Evolutionary conservation across 1,140 invertebrate genomes (phyloP), one percentile per base, ranked within the genome.

Genomic region (Platyscapa corneri): DNA sequence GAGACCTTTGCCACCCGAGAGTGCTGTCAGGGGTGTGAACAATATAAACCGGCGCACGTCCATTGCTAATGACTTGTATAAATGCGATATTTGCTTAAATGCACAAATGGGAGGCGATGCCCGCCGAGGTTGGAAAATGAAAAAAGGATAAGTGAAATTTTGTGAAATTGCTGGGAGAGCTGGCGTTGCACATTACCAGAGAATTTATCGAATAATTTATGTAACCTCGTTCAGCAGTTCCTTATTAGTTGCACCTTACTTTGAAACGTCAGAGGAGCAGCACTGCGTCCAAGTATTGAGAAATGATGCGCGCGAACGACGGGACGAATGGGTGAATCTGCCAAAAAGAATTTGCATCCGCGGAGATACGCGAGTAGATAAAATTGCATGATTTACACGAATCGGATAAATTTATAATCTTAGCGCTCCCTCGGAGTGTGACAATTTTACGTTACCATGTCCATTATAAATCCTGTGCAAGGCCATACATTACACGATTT

Each of bases 401-500:
- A 72, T 72, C 18, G 30, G 10, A 53, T 30, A 72, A 46, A 67
- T n/a, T 81, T 49, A 27, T 39, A 27, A 72, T 7, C 37, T 27
- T 37, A 39, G 37, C 37, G 23, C 23, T 37, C 18, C 49, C 30
- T 64, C 14, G 1, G 10, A 34, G 56, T 30, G 70, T 49, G 70
- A 83, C 72, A 64, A 83, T 75, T 78, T 67, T 37, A 84, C 60
- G 27, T 67, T 46, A 37, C 10, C 49, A 60, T 77, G 64, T 78
- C 39, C 60, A 78, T 78, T 78, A 64, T 85, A 80, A 80, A 85
- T 81, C 67, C 78, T 39, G 78, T 8, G 78, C 84, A 82, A 86
- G 74, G 84, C 84, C 84, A 86, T 86, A 82, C 23, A 82, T 82
- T 79, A 84, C 49, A 53, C 30, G 75, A 84, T 60, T 84, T 84